Percentiles rank a stretch among this genome's conserved stretches.
phyloP scores from a whole-genome alignment of 2,113 vertebrate species.

The Pollachius pollachius region DNA sequence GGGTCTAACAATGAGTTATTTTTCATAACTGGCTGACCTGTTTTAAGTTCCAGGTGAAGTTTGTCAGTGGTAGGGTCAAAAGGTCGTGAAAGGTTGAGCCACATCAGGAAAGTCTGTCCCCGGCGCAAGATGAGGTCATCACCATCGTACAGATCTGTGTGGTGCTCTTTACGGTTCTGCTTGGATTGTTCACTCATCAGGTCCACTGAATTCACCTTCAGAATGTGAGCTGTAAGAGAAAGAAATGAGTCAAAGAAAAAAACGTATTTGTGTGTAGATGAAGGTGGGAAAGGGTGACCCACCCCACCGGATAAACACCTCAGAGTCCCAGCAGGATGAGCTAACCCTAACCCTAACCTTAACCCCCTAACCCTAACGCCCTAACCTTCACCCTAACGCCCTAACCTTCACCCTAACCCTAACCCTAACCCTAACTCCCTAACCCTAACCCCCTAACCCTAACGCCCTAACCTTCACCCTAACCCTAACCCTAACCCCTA shows the following conservation, averaged over 20 bases:
- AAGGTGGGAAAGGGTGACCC: no score
- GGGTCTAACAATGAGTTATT: background rate
- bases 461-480: no score
- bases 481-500: no score
- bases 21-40: constrained; percentile 67
- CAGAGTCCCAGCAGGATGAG: no score
- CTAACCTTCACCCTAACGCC: no score
- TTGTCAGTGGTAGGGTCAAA: constrained; percentile 67
- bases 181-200: constrained; percentile 69
- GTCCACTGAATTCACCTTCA: constrained; percentile 74
- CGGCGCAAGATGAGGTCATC: constrained; percentile 55
- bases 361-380: no score
- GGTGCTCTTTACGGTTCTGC: constrained; percentile 73
- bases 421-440: no score
- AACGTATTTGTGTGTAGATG: background rate
- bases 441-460: no score
- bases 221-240: constrained; percentile 63
- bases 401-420: no score
- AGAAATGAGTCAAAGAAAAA: no score
- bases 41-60: constrained; percentile 76
- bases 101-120: constrained; percentile 79
- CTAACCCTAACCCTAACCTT: no score
- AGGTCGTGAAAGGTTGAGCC: constrained; percentile 71
- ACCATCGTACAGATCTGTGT: constrained; percentile 76
- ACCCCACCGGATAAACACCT: no score